Conservation (phyloP, 1,140 invertebrate species). For the Cyphomyrmex costatus region DNA sequence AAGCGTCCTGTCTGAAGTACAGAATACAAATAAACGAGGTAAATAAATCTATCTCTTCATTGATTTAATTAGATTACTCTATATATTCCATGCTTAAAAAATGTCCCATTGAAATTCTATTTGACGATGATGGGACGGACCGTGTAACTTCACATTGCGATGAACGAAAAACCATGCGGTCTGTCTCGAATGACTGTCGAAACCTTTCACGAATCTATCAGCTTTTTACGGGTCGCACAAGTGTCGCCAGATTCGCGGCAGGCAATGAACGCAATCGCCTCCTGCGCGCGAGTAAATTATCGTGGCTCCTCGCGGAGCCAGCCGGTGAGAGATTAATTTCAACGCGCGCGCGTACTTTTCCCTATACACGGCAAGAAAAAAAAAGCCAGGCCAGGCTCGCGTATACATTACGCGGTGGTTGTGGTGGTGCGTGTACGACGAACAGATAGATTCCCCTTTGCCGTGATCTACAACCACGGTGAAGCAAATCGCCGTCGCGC, state of each 20-base stretch:
- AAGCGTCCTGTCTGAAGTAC: too few relatives aligned
- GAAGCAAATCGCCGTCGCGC: conserved; percentile 67
- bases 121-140: background rate
- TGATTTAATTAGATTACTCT: background rate
- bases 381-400: background rate
- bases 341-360: conserved; percentile 41
- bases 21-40: too few relatives aligned
- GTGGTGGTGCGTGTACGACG: background rate
- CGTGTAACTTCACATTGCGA: background rate
- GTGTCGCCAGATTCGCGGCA: conserved; percentile 48
- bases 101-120: background rate
- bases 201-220: background rate
- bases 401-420: conserved; percentile 30
- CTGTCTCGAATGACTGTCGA: conserved; percentile 38
- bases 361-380: conserved; percentile 6
- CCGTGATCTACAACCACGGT: conserved; percentile 58
- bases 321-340: conserved; percentile 53
- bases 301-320: background rate
- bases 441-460: conserved; percentile 31
- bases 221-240: conserved; percentile 41
- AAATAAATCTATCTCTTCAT: background rate
- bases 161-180: background rate
- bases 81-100: background rate
- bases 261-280: conserved; percentile 24
- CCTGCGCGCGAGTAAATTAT: conserved; percentile 48